Evolutionary conservation across 2,113 vertebrate species (phyloP).

Genomic region (Ceuthmochares aereus): DNA sequence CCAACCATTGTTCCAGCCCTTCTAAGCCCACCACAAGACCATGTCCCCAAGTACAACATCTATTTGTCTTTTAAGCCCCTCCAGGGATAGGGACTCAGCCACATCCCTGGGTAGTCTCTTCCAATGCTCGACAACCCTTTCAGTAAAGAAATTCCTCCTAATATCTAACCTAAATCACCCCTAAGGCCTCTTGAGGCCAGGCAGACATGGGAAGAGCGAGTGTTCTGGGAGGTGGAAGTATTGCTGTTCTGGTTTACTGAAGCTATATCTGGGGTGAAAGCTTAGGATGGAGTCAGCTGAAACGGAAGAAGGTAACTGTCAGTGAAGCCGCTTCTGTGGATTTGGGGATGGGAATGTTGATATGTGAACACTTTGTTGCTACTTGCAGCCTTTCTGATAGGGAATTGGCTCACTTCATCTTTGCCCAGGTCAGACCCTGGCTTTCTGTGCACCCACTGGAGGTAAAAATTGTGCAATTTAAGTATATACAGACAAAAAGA

Average conservation of each 20-base stretch:
- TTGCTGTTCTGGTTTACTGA: not conserved
- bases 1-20: no score
- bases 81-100: no score
- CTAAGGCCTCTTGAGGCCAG: no score
- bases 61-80: no score
- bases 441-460: not conserved
- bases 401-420: not conserved
- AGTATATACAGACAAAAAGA: not conserved
- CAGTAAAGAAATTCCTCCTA: no score
- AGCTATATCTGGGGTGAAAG: not conserved
- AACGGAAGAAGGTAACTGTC: not conserved
- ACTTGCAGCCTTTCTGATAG: not conserved
- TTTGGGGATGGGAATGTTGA: not conserved
- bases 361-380: not conserved
- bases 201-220: accelerated
- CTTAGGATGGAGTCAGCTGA: not conserved
- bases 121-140: no score
- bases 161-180: no score
- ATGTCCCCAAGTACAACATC: no score
- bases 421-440: not conserved
- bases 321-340: not conserved
- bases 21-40: no score
- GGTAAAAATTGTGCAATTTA: not conserved
- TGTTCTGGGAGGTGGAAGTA: not conserved
- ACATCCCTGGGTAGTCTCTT: no score